Base-by-base conservation (phyloP, 2,888 invertebrate species). In the Tipula vernalis region DNA sequence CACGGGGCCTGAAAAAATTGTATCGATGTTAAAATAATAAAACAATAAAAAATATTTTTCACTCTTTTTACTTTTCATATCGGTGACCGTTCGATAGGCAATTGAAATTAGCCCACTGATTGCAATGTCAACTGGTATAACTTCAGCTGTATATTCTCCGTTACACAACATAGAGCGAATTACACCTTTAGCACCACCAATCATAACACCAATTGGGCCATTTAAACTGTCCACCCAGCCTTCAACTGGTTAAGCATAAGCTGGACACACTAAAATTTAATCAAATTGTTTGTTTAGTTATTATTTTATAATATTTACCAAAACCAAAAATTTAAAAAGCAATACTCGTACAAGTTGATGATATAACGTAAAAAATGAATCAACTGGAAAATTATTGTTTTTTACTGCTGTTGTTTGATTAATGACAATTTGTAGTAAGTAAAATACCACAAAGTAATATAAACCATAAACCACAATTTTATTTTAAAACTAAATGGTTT, bases 221-320 rank as follows among this genome's bases (percentile, higher is more conserved):
- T 98, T 98, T 86, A 97, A 92, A 91, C 96, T 98, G 91, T 98
- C 98, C 88, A 98, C 97, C 98, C 98, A 98, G 13, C 98, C 98
- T n/a, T 95, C 94, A 5, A 95, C 90, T 0, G 97, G 97, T 89
- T 97, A 97, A 88, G 93, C 92, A 89, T 92, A 94, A 3, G 96
- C 93, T 28, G 98, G 98, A 36, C 96, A 96, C 87, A 99, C 96
- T 96, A 91, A 12, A 92, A 92, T 51, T 51, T 5, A 51, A 71
- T 28, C 28, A 71, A 71, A 57, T 57, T 57, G 12, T 12, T 51
- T 51, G 41, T 8, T 28, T 28, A 28, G 28, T 39, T 6, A 39
- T 39, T 39, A 44, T 10, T 44, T 10, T 15, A 15, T 18, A 57
- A 57, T 15, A 8, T 15, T 15, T 57, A 57, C 6, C 6, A 6